These are phyloP conservation scores for Tachyglossus aculeatus DNA, from an alignment of 2,797 vertebrate genomes.

Conservation along the genomic window DNA sequence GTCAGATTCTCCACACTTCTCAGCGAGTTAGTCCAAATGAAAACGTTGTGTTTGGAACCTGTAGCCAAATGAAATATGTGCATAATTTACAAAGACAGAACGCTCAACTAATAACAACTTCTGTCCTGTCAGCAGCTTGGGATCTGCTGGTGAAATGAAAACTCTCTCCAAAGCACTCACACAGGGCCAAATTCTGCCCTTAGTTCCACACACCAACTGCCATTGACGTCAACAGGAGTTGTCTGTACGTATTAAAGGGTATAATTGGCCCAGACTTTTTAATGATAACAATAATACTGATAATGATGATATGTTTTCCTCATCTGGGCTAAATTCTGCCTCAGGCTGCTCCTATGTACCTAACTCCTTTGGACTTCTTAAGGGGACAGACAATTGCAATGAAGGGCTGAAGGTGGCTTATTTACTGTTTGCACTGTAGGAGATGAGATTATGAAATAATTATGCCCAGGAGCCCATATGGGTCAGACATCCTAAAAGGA, in stretches of 20 bases:
- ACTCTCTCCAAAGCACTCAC: neutral
- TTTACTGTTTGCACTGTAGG: too few species aligned
- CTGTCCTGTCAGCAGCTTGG: neutral
- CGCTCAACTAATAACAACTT: neutral
- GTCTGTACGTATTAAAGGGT: neutral
- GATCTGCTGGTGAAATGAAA: neutral
- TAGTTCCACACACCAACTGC: fast-evolving
- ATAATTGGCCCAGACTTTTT: neutral
- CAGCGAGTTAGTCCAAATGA: neutral
- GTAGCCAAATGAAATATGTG: neutral
- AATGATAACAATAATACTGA: too few species aligned
- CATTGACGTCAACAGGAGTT: neutral
- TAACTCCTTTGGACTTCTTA: too few species aligned
- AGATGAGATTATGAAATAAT: too few species aligned
- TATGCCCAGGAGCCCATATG: too few species aligned
- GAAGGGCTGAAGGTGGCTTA: too few species aligned
- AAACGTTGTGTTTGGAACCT: neutral
- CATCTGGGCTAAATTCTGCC: neutral
- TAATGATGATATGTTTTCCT: too few species aligned
- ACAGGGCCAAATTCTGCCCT: neutral
- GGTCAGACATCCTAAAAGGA: too few species aligned
- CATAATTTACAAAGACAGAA: neutral
- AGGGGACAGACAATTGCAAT: too few species aligned
- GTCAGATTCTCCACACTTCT: neutral
- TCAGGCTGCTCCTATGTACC: neutral